A percentile compares a stretch with the other conserved stretches of the same genome.
Conservation (phyloP, 2,888 invertebrate genomes). For the Macrosoma leucophasiata region DNA sequence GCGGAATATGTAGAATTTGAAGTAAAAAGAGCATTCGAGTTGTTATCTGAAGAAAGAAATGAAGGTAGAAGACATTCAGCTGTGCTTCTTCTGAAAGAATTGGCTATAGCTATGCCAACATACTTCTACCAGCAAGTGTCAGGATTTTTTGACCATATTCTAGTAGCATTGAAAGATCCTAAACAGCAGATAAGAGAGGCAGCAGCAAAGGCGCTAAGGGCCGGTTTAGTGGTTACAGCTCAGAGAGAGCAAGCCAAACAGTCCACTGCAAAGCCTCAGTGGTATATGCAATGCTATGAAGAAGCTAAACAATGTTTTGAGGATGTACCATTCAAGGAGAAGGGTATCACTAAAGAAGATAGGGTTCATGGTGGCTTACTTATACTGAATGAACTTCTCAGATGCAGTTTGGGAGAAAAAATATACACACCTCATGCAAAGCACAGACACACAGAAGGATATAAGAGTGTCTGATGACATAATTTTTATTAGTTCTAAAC, state of each 20-base stretch:
- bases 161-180: slow-evolving; percentile 92
- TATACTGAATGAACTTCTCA: slow-evolving; percentile 93
- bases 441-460: slow-evolving; percentile 65
- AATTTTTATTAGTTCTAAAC: slow-evolving; percentile 73
- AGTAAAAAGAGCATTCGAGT: slow-evolving; percentile 96
- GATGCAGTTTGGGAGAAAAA: slow-evolving; percentile 90
- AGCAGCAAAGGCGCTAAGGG: slow-evolving; percentile 95
- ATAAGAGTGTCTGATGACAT: slow-evolving; percentile 71
- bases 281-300: slow-evolving; percentile 96
- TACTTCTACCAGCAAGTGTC: slow-evolving; percentile 97
- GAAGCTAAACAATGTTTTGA: slow-evolving; percentile 90
- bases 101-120: slow-evolving; percentile 96
- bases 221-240: slow-evolving; percentile 95
- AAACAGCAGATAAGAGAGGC: slow-evolving; percentile 94
- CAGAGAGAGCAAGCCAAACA: slow-evolving; percentile 97
- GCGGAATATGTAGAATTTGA: slow-evolving; percentile 99
- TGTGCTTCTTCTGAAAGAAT: slow-evolving; percentile 92
- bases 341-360: slow-evolving; percentile 90
- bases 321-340: slow-evolving; percentile 79
- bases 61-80: slow-evolving; percentile 95
- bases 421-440: slow-evolving; percentile 83
- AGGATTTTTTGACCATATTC: slow-evolving; percentile 94
- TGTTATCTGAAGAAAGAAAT: slow-evolving; percentile 92
- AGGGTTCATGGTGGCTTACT: slow-evolving; percentile 94
- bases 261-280: slow-evolving; percentile 88